These are phyloP conservation scores for Drosophila lacicola DNA, from an alignment of 2,888 invertebrate species.

Conservation along the genomic window DNA sequence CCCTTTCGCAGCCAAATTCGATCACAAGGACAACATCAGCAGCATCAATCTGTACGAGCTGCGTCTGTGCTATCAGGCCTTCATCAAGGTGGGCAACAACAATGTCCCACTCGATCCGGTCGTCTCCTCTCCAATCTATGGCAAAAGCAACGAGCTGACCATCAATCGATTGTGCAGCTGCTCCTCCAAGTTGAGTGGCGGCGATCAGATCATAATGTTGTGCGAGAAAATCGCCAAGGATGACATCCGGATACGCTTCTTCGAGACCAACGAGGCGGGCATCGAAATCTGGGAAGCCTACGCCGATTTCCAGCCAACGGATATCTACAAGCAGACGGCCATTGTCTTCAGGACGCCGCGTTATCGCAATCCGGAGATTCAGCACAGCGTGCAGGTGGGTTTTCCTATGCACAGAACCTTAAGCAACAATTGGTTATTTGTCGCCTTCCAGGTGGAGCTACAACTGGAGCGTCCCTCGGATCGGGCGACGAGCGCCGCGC, in stretches of 20 bases:
- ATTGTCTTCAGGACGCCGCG: conserved; percentile 92
- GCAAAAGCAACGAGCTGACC: conserved; percentile 96
- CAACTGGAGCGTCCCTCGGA: conserved; percentile 94
- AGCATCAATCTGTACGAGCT: conserved; percentile 97
- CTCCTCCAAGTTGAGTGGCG: conserved; percentile 92
- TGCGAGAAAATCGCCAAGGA: conserved; percentile 96
- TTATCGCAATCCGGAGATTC: conserved; percentile 89
- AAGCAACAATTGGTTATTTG: too few species aligned
- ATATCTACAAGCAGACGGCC: conserved; percentile 93
- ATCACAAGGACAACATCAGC: conserved; percentile 92
- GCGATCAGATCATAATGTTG: conserved; percentile 94
- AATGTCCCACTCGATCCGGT: conserved; percentile 88
- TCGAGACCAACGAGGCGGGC: conserved; percentile 89
- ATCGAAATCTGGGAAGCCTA: conserved; percentile 91
- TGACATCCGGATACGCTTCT: conserved; percentile 95
- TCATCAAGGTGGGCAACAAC: conserved; percentile 87
- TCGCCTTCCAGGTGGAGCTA: conserved; percentile 88
- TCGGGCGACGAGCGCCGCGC: conserved; percentile 91
- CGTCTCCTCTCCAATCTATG: conserved; percentile 95
- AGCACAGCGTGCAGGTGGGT: conserved; percentile 88
- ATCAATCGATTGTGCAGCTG: conserved; percentile 95
- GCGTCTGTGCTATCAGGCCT: conserved; percentile 97
- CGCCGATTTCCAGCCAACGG: conserved; percentile 92
- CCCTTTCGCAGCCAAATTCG: conserved; percentile 90
- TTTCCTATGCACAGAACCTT: too few species aligned